phyloP scores from a whole-genome alignment of 1,140 invertebrate genomes.

The Anastatus disparis region DNA sequence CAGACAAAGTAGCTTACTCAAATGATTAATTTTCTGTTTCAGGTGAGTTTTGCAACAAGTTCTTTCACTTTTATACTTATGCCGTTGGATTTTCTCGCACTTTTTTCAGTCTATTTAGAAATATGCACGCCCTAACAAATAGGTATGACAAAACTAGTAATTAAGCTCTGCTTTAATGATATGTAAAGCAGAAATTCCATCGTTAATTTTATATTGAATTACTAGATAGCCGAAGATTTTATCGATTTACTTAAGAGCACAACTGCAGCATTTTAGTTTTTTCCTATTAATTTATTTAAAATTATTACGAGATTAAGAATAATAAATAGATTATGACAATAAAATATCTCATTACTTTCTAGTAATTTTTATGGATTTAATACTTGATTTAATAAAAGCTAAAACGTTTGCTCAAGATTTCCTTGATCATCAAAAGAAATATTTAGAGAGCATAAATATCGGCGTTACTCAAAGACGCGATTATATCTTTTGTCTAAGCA shows the following conservation, averaged over 20 bases:
- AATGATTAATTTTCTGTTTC: constrained; percentile 9
- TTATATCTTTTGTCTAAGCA: not conserved
- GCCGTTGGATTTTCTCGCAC: not conserved
- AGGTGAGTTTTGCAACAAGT: constrained; percentile 13
- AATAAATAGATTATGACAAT: too few relatives aligned
- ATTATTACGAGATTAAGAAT: too few relatives aligned
- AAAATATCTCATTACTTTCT: too few relatives aligned
- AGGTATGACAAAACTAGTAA: not conserved
- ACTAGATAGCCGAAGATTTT: not conserved
- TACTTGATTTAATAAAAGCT: too few relatives aligned
- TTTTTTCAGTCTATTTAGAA: too few relatives aligned
- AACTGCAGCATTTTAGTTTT: too few relatives aligned
- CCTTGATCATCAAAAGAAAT: not conserved
- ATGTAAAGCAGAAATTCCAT: not conserved
- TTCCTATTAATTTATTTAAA: too few relatives aligned
- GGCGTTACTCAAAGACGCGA: not conserved
- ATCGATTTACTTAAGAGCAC: too few relatives aligned
- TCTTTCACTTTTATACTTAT: too few relatives aligned
- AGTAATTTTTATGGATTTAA: too few relatives aligned
- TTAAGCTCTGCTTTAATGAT: constrained; percentile 10
- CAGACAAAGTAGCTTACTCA: not conserved
- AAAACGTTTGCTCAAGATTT: too few relatives aligned
- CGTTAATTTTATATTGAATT: not conserved
- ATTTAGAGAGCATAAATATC: not conserved
- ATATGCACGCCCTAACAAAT: not conserved